phyloP scores from a whole-genome alignment of 2,888 invertebrate species.

The Villa cingulata region DNA sequence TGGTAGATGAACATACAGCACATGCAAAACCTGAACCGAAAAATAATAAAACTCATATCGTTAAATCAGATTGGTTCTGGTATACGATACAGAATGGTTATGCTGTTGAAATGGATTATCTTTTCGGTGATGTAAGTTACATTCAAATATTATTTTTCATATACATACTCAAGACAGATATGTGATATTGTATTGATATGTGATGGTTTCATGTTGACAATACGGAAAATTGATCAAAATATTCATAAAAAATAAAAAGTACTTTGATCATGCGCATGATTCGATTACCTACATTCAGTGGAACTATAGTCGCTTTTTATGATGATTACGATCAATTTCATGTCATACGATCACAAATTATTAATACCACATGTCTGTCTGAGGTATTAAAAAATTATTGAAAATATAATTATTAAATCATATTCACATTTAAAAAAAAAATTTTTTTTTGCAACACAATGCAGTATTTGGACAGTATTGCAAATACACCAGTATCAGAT shows the following conservation, averaged over 20 bases:
- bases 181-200: background rate
- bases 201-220: background rate
- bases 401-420: too few species aligned
- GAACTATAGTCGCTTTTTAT: too few species aligned
- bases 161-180: background rate
- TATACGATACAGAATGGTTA: slow-evolving; percentile 92
- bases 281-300: too few species aligned
- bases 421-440: too few species aligned
- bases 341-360: too few species aligned
- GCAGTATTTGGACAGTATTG: slow-evolving; percentile 34
- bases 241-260: slow-evolving; percentile 1
- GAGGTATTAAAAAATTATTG: too few species aligned
- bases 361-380: too few species aligned
- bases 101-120: slow-evolving; percentile 80
- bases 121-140: slow-evolving; percentile 74
- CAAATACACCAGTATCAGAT: slow-evolving; percentile 36
- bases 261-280: too few species aligned
- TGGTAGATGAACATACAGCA: slow-evolving; percentile 68
- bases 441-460: too few species aligned
- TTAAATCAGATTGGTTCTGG: slow-evolving; percentile 97
- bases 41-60: slow-evolving; percentile 53
- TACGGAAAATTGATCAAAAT: background rate
- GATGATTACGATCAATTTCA: too few species aligned
- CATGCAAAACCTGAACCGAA: slow-evolving; percentile 57
- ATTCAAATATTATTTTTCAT: too few species aligned